Percentiles rank a stretch among this genome's conserved stretches.
These are phyloP conservation scores for Patella depressa DNA, from an alignment of 2,888 invertebrate species.

Conservation along the genomic window DNA sequence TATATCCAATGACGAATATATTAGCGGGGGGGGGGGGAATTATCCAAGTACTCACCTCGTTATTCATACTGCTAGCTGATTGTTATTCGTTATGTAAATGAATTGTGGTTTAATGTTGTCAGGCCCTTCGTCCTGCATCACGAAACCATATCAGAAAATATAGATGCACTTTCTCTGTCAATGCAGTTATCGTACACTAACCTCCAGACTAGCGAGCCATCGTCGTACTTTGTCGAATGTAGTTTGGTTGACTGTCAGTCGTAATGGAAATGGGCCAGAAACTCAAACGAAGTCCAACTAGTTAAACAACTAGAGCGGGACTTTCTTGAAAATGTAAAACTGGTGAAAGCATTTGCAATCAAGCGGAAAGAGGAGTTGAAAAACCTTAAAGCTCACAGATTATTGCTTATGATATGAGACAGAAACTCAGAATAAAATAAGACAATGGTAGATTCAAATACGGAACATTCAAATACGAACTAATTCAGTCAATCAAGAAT, in stretches of 20 bases:
- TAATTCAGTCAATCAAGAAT: neutral
- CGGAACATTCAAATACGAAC: neutral
- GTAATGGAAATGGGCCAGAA: neutral
- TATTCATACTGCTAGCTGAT: too few relatives aligned
- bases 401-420: neutral
- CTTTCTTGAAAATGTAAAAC: neutral
- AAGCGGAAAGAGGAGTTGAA: neutral
- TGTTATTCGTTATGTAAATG: too few relatives aligned
- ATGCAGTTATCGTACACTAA: too few relatives aligned
- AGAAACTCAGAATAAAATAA: neutral
- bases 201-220: too few relatives aligned
- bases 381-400: neutral
- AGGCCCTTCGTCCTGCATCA: too few relatives aligned
- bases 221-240: neutral
- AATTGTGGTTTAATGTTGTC: too few relatives aligned
- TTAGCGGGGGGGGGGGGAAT: too few relatives aligned
- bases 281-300: neutral
- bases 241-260: neutral
- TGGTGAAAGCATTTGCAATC: neutral
- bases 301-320: neutral
- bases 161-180: too few relatives aligned
- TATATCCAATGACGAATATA: too few relatives aligned
- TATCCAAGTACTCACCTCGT: too few relatives aligned
- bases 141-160: too few relatives aligned
- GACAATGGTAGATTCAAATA: neutral